Conservation (phyloP, 2,113 vertebrate genomes). For the Furnarius figulus region DNA sequence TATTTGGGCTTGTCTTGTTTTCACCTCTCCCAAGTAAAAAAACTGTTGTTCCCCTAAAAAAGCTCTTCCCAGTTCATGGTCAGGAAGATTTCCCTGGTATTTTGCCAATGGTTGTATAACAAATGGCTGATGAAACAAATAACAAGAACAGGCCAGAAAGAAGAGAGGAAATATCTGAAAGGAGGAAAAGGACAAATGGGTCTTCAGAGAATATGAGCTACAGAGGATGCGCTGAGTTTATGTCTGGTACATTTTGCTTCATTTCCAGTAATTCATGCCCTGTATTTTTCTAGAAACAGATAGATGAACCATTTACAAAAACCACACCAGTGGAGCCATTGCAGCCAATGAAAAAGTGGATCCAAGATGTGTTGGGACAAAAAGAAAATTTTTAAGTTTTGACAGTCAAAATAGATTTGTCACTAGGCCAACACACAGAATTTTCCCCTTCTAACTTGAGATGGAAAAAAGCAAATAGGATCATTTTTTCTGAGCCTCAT, state of each 20-base stretch:
- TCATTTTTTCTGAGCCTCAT: neutral
- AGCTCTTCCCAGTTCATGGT: neutral
- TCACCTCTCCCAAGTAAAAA: neutral
- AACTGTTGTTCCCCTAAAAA: neutral
- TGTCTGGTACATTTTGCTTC: slow-evolving; percentile 47
- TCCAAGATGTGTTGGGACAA: neutral
- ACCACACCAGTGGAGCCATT: neutral
- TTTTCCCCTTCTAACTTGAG: neutral
- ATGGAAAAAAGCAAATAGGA: neutral
- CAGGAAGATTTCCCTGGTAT: slow-evolving; percentile 8
- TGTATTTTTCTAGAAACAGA: neutral
- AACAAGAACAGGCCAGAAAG: slow-evolving; percentile 8
- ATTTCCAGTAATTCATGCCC: slow-evolving; percentile 14
- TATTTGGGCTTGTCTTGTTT: neutral
- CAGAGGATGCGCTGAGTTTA: slow-evolving; percentile 15
- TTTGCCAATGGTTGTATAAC: slow-evolving; percentile 19
- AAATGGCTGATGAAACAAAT: slow-evolving; percentile 9
- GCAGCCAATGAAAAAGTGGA: neutral
- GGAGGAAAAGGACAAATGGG: slow-evolving; percentile 33
- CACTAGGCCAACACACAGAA: neutral
- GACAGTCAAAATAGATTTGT: neutral
- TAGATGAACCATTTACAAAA: neutral
- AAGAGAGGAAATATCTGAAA: slow-evolving; percentile 37
- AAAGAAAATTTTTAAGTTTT: neutral
- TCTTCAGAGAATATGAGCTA: slow-evolving; percentile 39